Percentiles rank a stretch among this genome's conserved stretches.
Conservation (phyloP, 2,888 invertebrate genomes). For the Drosophila parthenogenetica region DNA sequence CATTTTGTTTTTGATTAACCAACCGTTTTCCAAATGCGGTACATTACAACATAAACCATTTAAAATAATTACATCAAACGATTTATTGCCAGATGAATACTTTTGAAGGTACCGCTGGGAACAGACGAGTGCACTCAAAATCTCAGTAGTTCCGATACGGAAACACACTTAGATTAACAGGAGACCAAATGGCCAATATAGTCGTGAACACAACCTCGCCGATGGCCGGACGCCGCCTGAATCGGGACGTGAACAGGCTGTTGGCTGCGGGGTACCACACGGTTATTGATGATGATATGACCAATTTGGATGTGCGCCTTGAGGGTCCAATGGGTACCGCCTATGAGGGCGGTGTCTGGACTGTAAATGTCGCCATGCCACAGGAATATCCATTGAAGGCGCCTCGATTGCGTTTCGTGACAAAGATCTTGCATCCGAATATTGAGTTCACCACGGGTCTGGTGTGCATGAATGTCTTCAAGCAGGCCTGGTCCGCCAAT, state of each 20-base stretch:
- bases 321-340: slow-evolving; percentile 67
- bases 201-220: slow-evolving; percentile 71
- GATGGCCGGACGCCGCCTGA: slow-evolving; percentile 63
- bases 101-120: slow-evolving; percentile 67
- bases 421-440: slow-evolving; percentile 68
- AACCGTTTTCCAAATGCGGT: not conserved
- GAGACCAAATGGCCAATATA: slow-evolving; percentile 63
- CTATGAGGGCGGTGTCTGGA: slow-evolving; percentile 71
- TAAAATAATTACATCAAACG: not conserved
- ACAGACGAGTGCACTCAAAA: slow-evolving; percentile 70
- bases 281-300: slow-evolving; percentile 57
- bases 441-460: slow-evolving; percentile 66
- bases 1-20: not conserved
- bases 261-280: slow-evolving; percentile 61
- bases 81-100: slow-evolving; percentile 48
- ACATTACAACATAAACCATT: not conserved
- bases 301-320: slow-evolving; percentile 58
- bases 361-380: slow-evolving; percentile 58
- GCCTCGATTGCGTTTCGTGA: slow-evolving; percentile 61
- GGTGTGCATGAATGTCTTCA: slow-evolving; percentile 72
- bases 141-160: slow-evolving; percentile 66
- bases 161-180: slow-evolving; percentile 47
- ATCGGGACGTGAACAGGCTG: slow-evolving; percentile 63
- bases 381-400: slow-evolving; percentile 68
- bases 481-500: slow-evolving; percentile 70